phyloP scores from a whole-genome alignment of 2,113 vertebrate genomes.

The Leucoraja erinaceus region DNA sequence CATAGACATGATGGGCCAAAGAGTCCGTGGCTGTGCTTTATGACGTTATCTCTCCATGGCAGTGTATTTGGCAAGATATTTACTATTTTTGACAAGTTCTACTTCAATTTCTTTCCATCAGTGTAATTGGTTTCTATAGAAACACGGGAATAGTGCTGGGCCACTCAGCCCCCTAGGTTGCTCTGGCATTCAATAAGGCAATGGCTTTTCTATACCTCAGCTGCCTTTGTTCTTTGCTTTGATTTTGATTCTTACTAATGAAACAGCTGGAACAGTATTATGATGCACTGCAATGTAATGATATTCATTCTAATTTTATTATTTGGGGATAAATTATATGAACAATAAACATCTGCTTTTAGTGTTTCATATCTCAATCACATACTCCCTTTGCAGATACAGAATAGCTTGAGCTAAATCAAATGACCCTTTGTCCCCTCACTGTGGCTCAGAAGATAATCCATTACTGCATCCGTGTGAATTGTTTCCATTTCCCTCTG shows the following conservation, averaged over 20 bases:
- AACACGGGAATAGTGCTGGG: background rate
- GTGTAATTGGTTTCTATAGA: background rate
- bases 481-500: background rate
- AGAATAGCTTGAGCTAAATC: slow-evolving; percentile 1
- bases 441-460: background rate
- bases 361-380: background rate
- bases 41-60: no score
- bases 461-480: background rate
- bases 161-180: background rate
- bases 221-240: background rate
- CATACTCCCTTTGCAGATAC: background rate
- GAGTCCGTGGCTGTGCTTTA: no score
- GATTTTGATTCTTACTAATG: background rate
- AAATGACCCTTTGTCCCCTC: background rate
- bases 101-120: background rate
- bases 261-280: background rate
- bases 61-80: background rate
- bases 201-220: background rate
- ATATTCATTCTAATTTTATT: background rate
- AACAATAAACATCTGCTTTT: background rate
- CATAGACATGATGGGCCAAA: no score
- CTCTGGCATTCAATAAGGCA: background rate
- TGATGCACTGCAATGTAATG: background rate
- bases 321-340: background rate
- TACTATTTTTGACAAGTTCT: background rate